phyloP scores from a whole-genome alignment of 2,113 vertebrate genomes.

The Oryzias javanicus region DNA sequence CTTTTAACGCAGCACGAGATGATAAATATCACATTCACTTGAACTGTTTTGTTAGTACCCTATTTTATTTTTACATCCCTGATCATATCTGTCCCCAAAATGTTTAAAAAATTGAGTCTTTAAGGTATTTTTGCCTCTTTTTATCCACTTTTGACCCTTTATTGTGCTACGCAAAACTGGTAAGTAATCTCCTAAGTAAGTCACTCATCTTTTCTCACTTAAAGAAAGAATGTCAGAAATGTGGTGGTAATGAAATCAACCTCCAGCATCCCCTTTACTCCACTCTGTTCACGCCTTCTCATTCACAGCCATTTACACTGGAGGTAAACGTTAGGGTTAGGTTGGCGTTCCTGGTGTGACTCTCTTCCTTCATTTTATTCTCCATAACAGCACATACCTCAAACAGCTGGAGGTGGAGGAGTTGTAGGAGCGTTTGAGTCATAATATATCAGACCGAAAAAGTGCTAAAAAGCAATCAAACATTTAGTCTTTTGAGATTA shows the following conservation, averaged over 20 bases:
- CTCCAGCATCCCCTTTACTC: constrained; percentile 7
- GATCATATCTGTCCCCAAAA: too few species aligned
- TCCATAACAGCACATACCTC: constrained; percentile 37
- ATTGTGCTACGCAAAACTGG: too few species aligned
- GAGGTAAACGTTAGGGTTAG: constrained; percentile 34
- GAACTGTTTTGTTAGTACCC: too few species aligned
- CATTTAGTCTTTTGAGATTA: not conserved
- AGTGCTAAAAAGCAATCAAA: not conserved
- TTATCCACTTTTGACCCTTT: not conserved
- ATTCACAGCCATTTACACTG: not conserved
- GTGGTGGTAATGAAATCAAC: not conserved
- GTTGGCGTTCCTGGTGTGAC: constrained; percentile 60
- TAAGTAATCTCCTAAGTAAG: too few species aligned
- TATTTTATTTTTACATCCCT: too few species aligned
- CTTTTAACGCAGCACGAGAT: too few species aligned
- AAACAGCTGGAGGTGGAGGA: constrained; percentile 47
- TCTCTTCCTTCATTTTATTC: constrained; percentile 48
- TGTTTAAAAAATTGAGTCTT: too few species aligned
- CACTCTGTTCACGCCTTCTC: constrained; percentile 3
- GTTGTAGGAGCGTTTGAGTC: constrained; percentile 26
- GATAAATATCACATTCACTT: too few species aligned
- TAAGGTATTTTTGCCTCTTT: not conserved
- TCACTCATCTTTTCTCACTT: not conserved
- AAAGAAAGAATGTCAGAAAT: not conserved
- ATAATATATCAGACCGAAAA: constrained; percentile 13